Conservation (phyloP, 2,888 invertebrate species). For the Panorpa germanica region DNA sequence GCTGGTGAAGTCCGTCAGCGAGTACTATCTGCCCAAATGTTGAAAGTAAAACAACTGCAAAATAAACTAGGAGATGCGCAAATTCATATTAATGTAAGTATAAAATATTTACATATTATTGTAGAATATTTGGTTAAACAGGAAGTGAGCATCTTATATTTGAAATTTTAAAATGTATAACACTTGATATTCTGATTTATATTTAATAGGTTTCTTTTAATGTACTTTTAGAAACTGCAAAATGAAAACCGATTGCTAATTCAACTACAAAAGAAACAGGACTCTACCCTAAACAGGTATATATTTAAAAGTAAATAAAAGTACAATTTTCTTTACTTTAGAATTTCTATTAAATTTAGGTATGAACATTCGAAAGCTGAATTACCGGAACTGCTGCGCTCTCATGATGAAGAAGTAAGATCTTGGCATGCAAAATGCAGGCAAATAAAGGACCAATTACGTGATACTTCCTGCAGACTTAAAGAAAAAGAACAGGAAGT, state of each 20-base stretch:
- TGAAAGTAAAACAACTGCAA: slow-evolving; percentile 56
- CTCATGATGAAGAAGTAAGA: slow-evolving; percentile 60
- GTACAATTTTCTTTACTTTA: slow-evolving; percentile 3
- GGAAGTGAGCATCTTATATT: no score
- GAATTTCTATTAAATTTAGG: no score
- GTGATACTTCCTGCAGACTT: slow-evolving; percentile 39
- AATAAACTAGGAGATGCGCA: slow-evolving; percentile 65
- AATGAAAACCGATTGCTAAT: slow-evolving; percentile 59
- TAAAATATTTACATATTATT: slow-evolving; percentile 4
- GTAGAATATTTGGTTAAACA: background rate
- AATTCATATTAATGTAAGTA: slow-evolving; percentile 48
- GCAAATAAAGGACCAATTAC: slow-evolving; percentile 39
- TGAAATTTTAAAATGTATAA: no score
- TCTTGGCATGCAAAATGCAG: slow-evolving; percentile 50
- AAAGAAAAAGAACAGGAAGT: slow-evolving; percentile 52
- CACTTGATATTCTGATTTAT: background rate
- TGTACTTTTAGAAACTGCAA: slow-evolving; percentile 32
- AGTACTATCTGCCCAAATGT: slow-evolving; percentile 56
- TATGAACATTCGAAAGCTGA: slow-evolving; percentile 65
- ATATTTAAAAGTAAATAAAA: slow-evolving; percentile 9
- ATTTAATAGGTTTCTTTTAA: slow-evolving; percentile 1
- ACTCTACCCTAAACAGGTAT: slow-evolving; percentile 52
- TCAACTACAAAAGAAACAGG: slow-evolving; percentile 61
- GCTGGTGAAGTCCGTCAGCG: slow-evolving; percentile 32
- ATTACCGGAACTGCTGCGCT: slow-evolving; percentile 52